Evolutionary conservation across 1,140 invertebrate genomes (phyloP), one percentile per base, ranked within the genome.

Genomic region (Berghia stephanieae): DNA sequence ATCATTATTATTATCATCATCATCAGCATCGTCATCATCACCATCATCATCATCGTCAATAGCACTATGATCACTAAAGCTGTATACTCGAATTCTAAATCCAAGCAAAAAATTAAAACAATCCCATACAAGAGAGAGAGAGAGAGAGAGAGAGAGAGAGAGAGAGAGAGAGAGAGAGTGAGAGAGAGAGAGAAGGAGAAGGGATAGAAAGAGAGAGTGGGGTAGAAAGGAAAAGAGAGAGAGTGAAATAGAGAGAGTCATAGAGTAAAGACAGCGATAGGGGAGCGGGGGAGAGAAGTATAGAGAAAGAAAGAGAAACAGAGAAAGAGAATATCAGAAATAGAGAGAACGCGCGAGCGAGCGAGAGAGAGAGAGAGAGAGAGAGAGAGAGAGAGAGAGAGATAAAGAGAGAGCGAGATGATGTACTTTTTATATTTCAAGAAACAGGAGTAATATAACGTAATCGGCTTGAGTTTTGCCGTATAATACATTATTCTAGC

Each of bases 101-200:
- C 1, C 31, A 38, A 38, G 40, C 16, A 18, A 38, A 18, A 42
- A 8, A 24, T 13, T 18, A 40, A 69, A 6, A 69, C n/a, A 69
- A 5, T 31, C 2, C 67, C 2, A 16, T 34, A 16, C 31, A 8
- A 38, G 5, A 10, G 34, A 31, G 16, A 13, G 1, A 69, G n/a
- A 16, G n/a, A 42, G 16, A 36, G 5, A 38, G 1, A 8, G 21
- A 68, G 3, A 13, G 2, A 69, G n/a, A 60, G n/a, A 60, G n/a
- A 60, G n/a, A 60, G n/a, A 60, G n/a, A 6, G 5, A 60, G 21
- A 46, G 13, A 71, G 3, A 43, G n/a, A 71, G 38, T n/a, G n/a
- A 71, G n/a, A 71, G n/a, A 43, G 8, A 46, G 21, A 71, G n/a
- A 44, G 38, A 24, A n/a, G 21, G 38, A 73, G 24, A 24, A 73